Percentiles rank a stretch among this genome's conserved stretches.
phyloP scores from a whole-genome alignment of 2,888 invertebrate species.

The Macropis europaea region DNA sequence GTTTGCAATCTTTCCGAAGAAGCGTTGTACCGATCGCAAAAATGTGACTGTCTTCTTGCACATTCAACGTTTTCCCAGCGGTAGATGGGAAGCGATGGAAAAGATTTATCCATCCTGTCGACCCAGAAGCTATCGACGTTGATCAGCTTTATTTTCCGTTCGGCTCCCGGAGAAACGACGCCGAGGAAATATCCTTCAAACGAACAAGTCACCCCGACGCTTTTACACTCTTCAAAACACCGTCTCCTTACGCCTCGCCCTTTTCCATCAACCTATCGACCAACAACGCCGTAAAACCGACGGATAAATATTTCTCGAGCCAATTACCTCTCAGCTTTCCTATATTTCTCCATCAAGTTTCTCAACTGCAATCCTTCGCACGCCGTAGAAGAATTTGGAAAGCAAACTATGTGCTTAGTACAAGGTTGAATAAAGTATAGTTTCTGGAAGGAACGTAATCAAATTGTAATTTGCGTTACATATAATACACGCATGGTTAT shows the following conservation, averaged over 20 bases:
- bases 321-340: no score
- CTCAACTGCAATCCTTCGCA: no score
- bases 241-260: slow-evolving; percentile 11
- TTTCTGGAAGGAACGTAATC: no score
- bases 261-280: slow-evolving; percentile 3
- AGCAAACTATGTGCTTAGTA: no score
- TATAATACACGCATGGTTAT: no score
- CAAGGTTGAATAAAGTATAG: no score
- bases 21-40: neutral
- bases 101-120: slow-evolving; percentile 21
- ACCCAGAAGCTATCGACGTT: slow-evolving; percentile 15
- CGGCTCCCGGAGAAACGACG: slow-evolving; percentile 15
- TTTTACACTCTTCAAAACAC: slow-evolving; percentile 23
- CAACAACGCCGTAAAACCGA: slow-evolving; percentile 13
- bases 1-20: neutral
- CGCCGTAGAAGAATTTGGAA: no score
- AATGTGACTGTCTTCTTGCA: neutral
- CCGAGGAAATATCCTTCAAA: slow-evolving; percentile 25
- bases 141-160: slow-evolving; percentile 38
- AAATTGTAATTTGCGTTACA: no score
- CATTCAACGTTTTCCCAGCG: neutral
- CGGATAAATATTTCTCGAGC: slow-evolving; percentile 33
- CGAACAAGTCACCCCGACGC: slow-evolving; percentile 7
- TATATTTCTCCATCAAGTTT: no score
- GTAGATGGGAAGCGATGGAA: neutral